phyloP scores from a whole-genome alignment of 35 echinoderm and acorn worm species.

The Acanthaster planci region DNA sequence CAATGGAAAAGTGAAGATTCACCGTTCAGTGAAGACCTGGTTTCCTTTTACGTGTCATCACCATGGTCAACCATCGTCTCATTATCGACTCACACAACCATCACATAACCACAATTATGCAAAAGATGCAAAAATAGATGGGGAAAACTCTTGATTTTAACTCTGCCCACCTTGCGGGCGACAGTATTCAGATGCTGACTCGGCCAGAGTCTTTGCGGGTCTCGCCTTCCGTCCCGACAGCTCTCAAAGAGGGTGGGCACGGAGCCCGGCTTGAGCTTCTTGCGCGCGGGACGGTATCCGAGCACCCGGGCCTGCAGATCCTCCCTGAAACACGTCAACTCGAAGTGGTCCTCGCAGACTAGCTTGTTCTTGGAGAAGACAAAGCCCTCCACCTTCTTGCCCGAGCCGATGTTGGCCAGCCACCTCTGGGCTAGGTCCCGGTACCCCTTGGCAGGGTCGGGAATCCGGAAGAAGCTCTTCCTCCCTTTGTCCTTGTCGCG shows the following conservation, averaged over 20 bases:
- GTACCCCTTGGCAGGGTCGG: constrained; percentile 36
- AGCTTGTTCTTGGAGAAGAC: constrained; percentile 37
- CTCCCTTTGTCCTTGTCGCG: not conserved
- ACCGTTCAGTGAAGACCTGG: too few species aligned
- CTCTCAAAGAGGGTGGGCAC: constrained; percentile 43
- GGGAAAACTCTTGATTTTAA: too few species aligned
- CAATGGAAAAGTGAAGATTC: too few species aligned
- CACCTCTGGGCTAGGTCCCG: constrained; percentile 27
- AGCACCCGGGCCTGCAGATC: constrained; percentile 1
- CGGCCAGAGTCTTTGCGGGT: too few species aligned
- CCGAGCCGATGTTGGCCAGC: constrained; percentile 29
- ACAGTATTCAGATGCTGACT: too few species aligned
- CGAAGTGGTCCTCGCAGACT: constrained; percentile 59
- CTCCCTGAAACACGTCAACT: constrained; percentile 18
- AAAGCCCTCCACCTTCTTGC: constrained; percentile 26
- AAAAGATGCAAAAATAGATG: too few species aligned
- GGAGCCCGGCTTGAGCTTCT: constrained; percentile 38
- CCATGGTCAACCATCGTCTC: too few species aligned
- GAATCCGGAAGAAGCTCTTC: constrained; percentile 31
- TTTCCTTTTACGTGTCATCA: too few species aligned
- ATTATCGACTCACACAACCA: too few species aligned
- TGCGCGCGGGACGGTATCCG: constrained; percentile 6
- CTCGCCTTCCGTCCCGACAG: not conserved
- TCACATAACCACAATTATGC: too few species aligned
- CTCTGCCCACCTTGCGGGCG: too few species aligned